Percentiles rank a stretch among this genome's conserved stretches.
phyloP scores from a whole-genome alignment of 2,113 vertebrate species.

The Sterna hirundo region DNA sequence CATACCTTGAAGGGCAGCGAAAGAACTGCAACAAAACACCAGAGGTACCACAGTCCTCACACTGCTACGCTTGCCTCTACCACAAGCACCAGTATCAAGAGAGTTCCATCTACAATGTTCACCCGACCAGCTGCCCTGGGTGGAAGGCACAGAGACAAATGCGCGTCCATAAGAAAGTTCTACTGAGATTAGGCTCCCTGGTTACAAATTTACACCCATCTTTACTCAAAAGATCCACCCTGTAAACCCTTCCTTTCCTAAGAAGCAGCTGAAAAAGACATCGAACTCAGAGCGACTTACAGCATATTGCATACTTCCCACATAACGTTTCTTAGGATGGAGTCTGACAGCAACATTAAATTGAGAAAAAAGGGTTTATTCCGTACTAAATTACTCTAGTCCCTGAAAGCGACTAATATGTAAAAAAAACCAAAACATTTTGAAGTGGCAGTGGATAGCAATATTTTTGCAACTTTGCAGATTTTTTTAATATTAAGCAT shows the following conservation, averaged over 20 bases:
- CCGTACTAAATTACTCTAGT: neutral
- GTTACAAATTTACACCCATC: neutral
- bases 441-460: neutral
- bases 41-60: neutral
- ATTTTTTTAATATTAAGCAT: neutral
- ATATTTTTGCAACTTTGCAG: neutral
- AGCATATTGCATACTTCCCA: neutral
- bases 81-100: neutral
- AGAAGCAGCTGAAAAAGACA: neutral
- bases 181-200: neutral
- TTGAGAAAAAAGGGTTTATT: neutral
- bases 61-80: neutral
- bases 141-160: neutral
- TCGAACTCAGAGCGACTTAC: neutral
- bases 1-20: neutral
- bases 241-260: neutral
- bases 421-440: neutral
- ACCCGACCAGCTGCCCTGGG: neutral
- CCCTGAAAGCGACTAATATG: neutral
- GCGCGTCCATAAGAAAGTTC: neutral
- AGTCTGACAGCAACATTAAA: neutral
- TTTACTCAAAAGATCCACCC: neutral
- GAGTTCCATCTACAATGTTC: rapidly evolving
- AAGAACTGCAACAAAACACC: neutral
- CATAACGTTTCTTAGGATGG: neutral